Conservation (phyloP, 2,888 invertebrate species). For the Drosophila colorata region DNA sequence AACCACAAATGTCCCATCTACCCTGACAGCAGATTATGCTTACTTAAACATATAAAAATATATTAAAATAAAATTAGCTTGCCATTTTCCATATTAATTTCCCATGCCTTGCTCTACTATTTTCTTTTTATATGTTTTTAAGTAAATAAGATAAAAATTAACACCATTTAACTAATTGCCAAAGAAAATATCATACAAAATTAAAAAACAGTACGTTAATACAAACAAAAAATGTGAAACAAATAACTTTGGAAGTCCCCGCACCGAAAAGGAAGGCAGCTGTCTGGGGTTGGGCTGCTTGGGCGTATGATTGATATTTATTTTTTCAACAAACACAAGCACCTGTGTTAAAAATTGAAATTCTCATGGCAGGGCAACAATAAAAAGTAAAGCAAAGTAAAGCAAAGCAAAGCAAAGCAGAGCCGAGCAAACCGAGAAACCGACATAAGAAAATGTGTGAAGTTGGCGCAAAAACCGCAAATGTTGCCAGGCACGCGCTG, state of each 20-base stretch:
- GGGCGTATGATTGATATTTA: conserved; percentile 79
- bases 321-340: conserved; percentile 75
- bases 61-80: no score
- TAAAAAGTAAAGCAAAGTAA: conserved; percentile 40
- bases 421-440: conserved; percentile 45
- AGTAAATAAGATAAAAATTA: conserved; percentile 4
- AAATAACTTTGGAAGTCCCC: conserved; percentile 1
- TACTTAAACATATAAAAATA: no score
- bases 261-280: not conserved
- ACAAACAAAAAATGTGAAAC: conserved; percentile 15
- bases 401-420: conserved; percentile 28
- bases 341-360: conserved; percentile 76
- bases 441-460: conserved; percentile 76
- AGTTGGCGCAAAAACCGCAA: conserved; percentile 78
- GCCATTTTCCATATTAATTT: no score
- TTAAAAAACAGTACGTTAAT: conserved; percentile 46
- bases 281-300: conserved; percentile 44
- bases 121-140: no score
- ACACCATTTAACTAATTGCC: conserved; percentile 58
- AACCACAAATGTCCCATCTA: no score
- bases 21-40: no score
- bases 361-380: conserved; percentile 68
- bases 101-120: no score
- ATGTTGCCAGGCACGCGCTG: conserved; percentile 77
- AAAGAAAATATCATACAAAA: conserved; percentile 48